A percentile compares a stretch with the other conserved stretches of the same genome.
phyloP scores from a whole-genome alignment of 2,113 vertebrate species.

The Colaptes auratus region DNA sequence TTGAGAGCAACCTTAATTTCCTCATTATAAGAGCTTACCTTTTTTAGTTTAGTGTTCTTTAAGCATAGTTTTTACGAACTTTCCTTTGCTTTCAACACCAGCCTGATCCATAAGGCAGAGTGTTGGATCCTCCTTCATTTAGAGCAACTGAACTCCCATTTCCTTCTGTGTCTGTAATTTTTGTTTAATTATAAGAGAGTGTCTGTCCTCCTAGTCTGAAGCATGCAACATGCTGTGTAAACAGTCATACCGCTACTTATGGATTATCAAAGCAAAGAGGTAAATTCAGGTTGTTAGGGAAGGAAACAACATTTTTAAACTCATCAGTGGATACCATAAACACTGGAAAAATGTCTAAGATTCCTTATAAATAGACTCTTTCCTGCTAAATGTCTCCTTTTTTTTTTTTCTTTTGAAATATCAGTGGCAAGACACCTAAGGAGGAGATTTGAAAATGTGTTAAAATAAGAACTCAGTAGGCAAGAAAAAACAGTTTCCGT shows the following conservation, averaged over 20 bases:
- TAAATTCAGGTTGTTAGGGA: not conserved
- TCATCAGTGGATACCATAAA: not conserved
- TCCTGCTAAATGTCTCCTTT: not conserved
- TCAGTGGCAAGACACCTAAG: not conserved
- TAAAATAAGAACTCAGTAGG: not conserved
- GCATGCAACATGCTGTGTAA: not conserved
- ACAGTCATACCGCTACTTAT: not conserved
- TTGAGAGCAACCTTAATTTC: not conserved
- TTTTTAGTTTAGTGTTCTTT: not conserved
- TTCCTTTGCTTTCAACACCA: not conserved
- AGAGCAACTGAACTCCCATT: not conserved
- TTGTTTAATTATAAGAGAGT: not conserved
- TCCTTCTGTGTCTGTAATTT: not conserved
- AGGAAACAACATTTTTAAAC: constrained; percentile 38
- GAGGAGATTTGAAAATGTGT: not conserved
- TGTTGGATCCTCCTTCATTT: not conserved
- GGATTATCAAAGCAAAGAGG: constrained; percentile 16
- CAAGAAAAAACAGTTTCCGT: not conserved
- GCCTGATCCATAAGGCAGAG: not conserved
- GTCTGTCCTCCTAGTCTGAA: not conserved
- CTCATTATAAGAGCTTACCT: not conserved
- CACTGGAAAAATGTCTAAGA: constrained; percentile 22
- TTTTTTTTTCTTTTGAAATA: not conserved
- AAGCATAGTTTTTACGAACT: not conserved
- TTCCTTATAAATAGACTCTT: constrained; percentile 12